Evolutionary conservation across 2,888 invertebrate genomes (phyloP).

Genomic region (Blera fallax): DNA sequence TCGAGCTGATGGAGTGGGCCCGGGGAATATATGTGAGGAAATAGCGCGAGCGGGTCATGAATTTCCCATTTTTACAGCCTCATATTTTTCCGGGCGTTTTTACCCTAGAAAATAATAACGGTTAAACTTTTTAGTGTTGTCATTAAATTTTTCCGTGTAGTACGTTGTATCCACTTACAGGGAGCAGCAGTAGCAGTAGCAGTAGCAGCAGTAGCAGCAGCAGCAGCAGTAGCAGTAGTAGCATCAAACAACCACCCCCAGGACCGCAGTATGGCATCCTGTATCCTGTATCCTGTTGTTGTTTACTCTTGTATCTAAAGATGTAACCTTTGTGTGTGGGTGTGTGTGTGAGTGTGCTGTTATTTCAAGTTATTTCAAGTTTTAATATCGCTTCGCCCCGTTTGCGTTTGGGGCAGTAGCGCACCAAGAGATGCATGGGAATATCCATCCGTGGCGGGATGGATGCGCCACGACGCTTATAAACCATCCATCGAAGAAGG

Average conservation of each 20-base stretch:
- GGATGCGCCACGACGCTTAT: slow-evolving; percentile 69
- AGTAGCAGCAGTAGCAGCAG: slow-evolving; percentile 23
- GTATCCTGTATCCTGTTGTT: slow-evolving; percentile 70
- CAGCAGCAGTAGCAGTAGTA: slow-evolving; percentile 17
- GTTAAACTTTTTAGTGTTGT: slow-evolving; percentile 82
- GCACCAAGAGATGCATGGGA: slow-evolving; percentile 62
- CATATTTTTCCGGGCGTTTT: slow-evolving; percentile 78
- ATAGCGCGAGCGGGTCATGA: slow-evolving; percentile 79
- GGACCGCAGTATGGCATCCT: slow-evolving; percentile 56
- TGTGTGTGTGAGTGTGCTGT: slow-evolving; percentile 47
- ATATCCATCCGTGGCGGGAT: slow-evolving; percentile 62
- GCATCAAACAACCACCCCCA: slow-evolving; percentile 29
- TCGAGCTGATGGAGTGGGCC: not conserved
- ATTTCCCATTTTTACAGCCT: slow-evolving; percentile 82
- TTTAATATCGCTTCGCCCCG: slow-evolving; percentile 77
- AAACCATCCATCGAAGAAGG: slow-evolving; percentile 58
- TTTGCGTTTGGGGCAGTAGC: slow-evolving; percentile 62
- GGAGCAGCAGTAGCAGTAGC: slow-evolving; percentile 18
- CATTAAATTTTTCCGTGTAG: slow-evolving; percentile 81
- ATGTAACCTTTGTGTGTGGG: not conserved
- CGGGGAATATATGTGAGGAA: slow-evolving; percentile 46
- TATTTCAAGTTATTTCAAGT: slow-evolving; percentile 78
- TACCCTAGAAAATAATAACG: slow-evolving; percentile 82
- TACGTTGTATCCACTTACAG: slow-evolving; percentile 71
- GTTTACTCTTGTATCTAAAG: slow-evolving; percentile 51